phyloP scores from a whole-genome alignment of 2,888 invertebrate species.

The Nasonovia ribisnigri region DNA sequence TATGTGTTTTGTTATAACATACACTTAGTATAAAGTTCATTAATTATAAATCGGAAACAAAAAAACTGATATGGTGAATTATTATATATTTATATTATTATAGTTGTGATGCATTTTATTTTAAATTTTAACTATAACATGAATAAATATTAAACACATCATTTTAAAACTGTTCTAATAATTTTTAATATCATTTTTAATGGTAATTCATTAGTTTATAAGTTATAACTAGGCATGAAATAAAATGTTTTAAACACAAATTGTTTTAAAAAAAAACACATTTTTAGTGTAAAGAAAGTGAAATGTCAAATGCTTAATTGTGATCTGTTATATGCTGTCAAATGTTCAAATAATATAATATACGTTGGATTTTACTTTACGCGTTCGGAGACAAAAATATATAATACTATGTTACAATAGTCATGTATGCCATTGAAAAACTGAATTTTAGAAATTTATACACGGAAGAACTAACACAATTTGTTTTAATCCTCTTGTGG shows the following conservation, averaged over 20 bases:
- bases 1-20: not conserved
- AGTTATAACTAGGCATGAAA: too few species aligned
- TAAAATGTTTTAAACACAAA: too few species aligned
- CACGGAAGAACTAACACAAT: not conserved
- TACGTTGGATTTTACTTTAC: not conserved
- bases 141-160: too few species aligned
- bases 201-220: too few species aligned
- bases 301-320: not conserved
- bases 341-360: not conserved
- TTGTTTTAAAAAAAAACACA: not conserved
- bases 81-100: too few species aligned
- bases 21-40: not conserved
- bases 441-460: not conserved
- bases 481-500: not conserved
- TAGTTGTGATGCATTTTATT: not conserved
- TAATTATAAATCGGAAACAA: not conserved
- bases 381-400: not conserved
- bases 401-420: not conserved
- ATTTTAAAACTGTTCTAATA: not conserved
- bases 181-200: too few species aligned
- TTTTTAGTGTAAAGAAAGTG: not conserved
- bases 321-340: not conserved
- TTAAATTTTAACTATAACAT: not conserved
- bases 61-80: not conserved
- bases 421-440: not conserved